Base-by-base conservation (phyloP, 1,140 invertebrate genomes). In the Dreissena polymorpha region DNA sequence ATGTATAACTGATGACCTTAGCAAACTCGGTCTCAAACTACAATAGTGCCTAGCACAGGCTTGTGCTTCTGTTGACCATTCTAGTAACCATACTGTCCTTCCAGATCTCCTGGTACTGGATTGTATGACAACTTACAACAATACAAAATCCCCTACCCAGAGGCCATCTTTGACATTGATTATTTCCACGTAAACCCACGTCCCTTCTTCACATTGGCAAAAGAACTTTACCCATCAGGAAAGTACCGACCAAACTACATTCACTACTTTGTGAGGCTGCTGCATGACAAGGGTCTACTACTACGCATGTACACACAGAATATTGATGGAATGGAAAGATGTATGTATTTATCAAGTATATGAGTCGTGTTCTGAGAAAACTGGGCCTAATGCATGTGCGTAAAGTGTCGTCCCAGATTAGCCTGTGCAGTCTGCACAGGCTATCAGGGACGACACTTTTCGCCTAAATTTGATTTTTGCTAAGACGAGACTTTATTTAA, bases 41-140 rank as follows among this genome's bases (percentile, higher is more conserved):
- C 8, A 39, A 39, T 8, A 39, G 39, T 39, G 39, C 39, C 39
- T 39, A 39, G 39, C 39, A 39, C 39, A 39, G 39, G 39, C 39
- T 39, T 39, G 39, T 39, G 39, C 39, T 39, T 5, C 39, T 39
- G 39, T 39, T 5, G 8, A 39, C 39, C 39, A 39, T 39, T 39
- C 39, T 39, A 39, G 39, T 39, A n/a, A 50, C 39, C 21, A 65
- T 29, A 51, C 29, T 65, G 13, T 81, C 65, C 76, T 97, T 93
- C 39, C 39, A 95, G 98, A 21, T 97, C 97, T 50, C 97, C 97
- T 10, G 96, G 96, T 49, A 97, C 96, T 85, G 98, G 98, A 6
- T 93, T 99, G 0, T 99, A 99, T 93, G 95, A 97, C 90, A 99
- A 99, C 93, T 94, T 99, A 51, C 94, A 96, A 84, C 97, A 98